A percentile compares a stretch with the other conserved stretches of the same genome.
These are phyloP conservation scores for Halocaridina rubra DNA, from an alignment of 2,888 invertebrate genomes.

Conservation along the genomic window DNA sequence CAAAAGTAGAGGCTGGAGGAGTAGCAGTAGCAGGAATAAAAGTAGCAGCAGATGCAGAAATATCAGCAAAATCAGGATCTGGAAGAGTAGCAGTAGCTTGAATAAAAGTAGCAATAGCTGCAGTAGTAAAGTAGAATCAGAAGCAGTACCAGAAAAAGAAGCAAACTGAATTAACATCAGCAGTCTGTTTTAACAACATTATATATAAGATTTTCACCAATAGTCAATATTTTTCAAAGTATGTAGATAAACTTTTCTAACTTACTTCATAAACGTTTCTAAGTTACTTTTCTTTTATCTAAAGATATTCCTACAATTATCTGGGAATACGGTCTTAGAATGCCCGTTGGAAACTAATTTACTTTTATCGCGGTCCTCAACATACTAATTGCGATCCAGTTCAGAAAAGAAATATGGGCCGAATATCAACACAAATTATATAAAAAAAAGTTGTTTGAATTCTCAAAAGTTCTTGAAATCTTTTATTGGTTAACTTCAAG, in stretches of 20 bases:
- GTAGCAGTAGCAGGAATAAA: not conserved
- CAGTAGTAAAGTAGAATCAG: not conserved
- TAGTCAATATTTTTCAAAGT: not conserved
- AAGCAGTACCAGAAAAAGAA: not conserved
- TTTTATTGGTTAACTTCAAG: no score
- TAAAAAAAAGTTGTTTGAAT: no score
- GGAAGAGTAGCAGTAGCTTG: not conserved
- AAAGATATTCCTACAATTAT: not conserved
- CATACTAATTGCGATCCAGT: no score
- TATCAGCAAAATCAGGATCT: not conserved
- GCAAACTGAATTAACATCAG: not conserved
- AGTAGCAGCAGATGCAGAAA: not conserved
- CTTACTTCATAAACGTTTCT: no score
- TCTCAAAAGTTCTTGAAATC: no score
- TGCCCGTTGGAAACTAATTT: not conserved
- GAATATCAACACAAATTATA: no score
- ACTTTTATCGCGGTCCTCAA: no score
- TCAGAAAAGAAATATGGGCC: no score
- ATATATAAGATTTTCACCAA: not conserved
- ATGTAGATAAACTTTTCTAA: no score
- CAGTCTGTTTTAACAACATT: not conserved
- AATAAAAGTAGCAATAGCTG: not conserved
- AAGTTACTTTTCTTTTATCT: not conserved
- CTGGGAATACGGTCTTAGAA: not conserved
- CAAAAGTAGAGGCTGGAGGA: not conserved